Base-by-base conservation (phyloP, 2,888 invertebrate genomes). In the Campaea margaritaria region DNA sequence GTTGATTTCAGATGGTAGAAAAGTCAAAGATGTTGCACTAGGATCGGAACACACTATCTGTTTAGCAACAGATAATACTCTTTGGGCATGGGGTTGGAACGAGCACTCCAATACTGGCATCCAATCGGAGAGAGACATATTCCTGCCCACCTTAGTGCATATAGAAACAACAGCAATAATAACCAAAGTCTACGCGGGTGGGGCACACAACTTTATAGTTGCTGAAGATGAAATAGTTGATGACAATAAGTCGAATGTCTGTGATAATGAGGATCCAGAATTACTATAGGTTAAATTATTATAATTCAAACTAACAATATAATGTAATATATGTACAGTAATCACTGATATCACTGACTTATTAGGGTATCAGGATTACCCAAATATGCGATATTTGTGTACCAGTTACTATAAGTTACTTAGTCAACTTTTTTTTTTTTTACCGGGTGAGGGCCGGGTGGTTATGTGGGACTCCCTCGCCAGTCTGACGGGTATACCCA, bases 1-100 rank as follows among this genome's bases (percentile, higher is more conserved):
- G 13, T 27, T 46, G 34, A 52, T 86, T 94, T 56, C 89, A 93
- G 83, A 80, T 89, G 68, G 81, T 64, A 75, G 91, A 87, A 71
- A 78, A 74, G 87, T 95, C 3, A 82, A 84, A 67, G 93, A 95
- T 78, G 79, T 96, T 58, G 93, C 94, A 66, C 85, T 95, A 69
- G 97, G 97, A 1, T 96, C 97, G 0, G 97, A 97, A 75, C 97
- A 97, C 77, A 96, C 95, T 44, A 80, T 97, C 67, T 95, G 95
- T 63, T 84, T 96, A 65, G 93, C 94, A 71, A 93, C 91, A 63
- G 93, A 94, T 58, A 95, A 95, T 34, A 91, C 93, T 48, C 80
- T 97, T 7, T 95, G 94, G 77, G 94, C 95, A 15, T 97, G 97
- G 97, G 97, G 97, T 0, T 97, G 97, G 97, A 97, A 97, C 85